Evolutionary conservation across 2,888 invertebrate species (phyloP).

Genomic region (Pasiphila rectangulata): DNA sequence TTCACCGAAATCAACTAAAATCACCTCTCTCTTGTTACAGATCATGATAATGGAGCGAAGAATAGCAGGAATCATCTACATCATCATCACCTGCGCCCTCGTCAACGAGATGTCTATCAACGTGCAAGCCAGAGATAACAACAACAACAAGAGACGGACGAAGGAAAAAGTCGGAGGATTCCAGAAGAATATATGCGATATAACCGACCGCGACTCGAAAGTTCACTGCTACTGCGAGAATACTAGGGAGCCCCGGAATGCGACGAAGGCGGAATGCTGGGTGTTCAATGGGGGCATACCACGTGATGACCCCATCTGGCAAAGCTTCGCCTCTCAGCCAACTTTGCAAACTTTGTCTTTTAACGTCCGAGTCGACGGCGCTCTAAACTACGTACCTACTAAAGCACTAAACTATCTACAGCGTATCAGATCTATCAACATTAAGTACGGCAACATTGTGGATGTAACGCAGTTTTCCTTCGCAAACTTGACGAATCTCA

Average conservation of each 20-base stretch:
- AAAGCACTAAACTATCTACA: constrained; percentile 84
- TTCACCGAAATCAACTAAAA: too few species aligned
- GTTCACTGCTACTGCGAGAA: constrained; percentile 86
- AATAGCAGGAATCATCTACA: constrained; percentile 65
- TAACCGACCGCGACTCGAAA: constrained; percentile 77
- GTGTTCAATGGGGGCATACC: constrained; percentile 85
- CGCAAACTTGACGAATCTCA: constrained; percentile 85
- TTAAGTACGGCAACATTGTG: constrained; percentile 87
- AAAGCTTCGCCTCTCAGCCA: constrained; percentile 86
- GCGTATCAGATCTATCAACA: constrained; percentile 84
- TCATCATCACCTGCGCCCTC: constrained; percentile 67
- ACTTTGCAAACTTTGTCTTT: constrained; percentile 86
- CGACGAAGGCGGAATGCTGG: constrained; percentile 89
- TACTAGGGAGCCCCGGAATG: constrained; percentile 75
- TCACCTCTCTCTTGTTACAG: constrained; percentile 66
- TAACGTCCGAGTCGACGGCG: constrained; percentile 85
- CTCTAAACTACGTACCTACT: constrained; percentile 86
- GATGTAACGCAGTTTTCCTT: constrained; percentile 87
- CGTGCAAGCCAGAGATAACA: constrained; percentile 67
- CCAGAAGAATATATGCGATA: constrained; percentile 80
- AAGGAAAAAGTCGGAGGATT: constrained; percentile 75
- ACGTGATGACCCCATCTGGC: constrained; percentile 87
- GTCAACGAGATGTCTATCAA: constrained; percentile 74
- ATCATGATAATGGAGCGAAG: constrained; percentile 65
- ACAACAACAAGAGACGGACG: constrained; percentile 64